A percentile compares a stretch with the other conserved stretches of the same genome.
Conservation (phyloP, 1,140 invertebrate species). For the Musca vetustissima region DNA sequence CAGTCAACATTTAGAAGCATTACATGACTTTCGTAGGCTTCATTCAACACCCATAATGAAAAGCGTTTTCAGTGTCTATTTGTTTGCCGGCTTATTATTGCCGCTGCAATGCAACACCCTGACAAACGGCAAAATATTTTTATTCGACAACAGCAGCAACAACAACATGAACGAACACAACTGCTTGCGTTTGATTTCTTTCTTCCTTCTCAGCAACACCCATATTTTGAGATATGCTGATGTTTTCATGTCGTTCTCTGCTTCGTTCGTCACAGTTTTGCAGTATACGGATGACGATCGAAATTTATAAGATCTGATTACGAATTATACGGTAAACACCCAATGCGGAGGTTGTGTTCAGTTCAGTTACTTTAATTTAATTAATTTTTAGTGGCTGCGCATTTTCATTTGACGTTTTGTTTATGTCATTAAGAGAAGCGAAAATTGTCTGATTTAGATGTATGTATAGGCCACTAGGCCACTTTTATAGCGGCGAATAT, state of each 20-base stretch:
- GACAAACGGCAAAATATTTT: constrained; percentile 2
- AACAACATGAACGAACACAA: no score
- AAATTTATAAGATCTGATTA: no score
- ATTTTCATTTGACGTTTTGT: no score
- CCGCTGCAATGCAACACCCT: neutral
- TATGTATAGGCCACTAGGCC: no score
- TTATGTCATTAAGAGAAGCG: no score
- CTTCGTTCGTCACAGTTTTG: no score
- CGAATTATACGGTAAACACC: neutral
- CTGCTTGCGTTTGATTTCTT: no score
- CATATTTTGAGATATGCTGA: constrained; percentile 3
- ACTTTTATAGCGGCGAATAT: no score
- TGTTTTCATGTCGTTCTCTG: no score
- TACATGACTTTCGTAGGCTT: constrained; percentile 8
- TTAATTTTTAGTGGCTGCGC: neutral
- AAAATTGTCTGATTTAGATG: no score
- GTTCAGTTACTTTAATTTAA: neutral
- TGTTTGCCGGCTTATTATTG: constrained; percentile 12
- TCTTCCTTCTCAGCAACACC: neutral
- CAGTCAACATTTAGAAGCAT: neutral
- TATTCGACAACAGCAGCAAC: no score
- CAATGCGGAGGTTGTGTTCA: neutral
- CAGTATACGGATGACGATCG: no score
- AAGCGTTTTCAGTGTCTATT: neutral
- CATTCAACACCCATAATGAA: constrained; percentile 16